Evolutionary conservation across 2,888 invertebrate species (phyloP).

Genomic region (Cartodere bifasciata): DNA sequence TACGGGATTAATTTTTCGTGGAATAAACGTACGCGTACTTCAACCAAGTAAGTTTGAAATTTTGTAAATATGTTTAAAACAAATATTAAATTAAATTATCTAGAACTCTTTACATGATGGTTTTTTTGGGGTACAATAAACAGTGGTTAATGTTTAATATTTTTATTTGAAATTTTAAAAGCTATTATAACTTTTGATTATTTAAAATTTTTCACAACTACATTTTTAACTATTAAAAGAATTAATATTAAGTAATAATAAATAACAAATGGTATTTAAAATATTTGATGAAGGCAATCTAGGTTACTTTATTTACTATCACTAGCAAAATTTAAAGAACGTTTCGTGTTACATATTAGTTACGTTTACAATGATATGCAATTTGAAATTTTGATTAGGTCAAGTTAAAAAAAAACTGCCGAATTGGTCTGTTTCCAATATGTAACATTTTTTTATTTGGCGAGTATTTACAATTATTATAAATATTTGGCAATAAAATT

Average conservation of each 20-base stretch:
- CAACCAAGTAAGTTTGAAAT: conserved; percentile 63
- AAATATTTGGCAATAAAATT: conserved; percentile 18
- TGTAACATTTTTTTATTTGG: conserved; percentile 9
- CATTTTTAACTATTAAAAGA: too few relatives aligned
- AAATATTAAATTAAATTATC: too few relatives aligned
- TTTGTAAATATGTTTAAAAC: conserved; percentile 1
- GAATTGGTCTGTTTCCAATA: conserved; percentile 5
- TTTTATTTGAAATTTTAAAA: conserved; percentile 20
- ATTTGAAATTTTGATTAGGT: too few relatives aligned
- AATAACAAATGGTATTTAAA: conserved; percentile 20
- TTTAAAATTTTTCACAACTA: conserved; percentile 18
- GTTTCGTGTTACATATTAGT: too few relatives aligned
- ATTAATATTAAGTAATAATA: too few relatives aligned
- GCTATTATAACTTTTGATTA: conserved; percentile 20
- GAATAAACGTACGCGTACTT: conserved; percentile 89
- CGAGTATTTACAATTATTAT: conserved; percentile 16
- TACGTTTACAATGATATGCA: too few relatives aligned
- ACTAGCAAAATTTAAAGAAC: conserved; percentile 13
- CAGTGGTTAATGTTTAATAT: conserved; percentile 3
- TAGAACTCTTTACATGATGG: too few relatives aligned
- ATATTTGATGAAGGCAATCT: conserved; percentile 26
- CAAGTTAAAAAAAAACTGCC: neutral
- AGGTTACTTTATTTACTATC: conserved; percentile 20
- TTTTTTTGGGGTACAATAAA: neutral
- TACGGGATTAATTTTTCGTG: conserved; percentile 94